Percentiles rank a stretch among this genome's conserved stretches.
phyloP scores from a whole-genome alignment of 2,888 invertebrate genomes.

The Caenorhabditis auriculariae region DNA sequence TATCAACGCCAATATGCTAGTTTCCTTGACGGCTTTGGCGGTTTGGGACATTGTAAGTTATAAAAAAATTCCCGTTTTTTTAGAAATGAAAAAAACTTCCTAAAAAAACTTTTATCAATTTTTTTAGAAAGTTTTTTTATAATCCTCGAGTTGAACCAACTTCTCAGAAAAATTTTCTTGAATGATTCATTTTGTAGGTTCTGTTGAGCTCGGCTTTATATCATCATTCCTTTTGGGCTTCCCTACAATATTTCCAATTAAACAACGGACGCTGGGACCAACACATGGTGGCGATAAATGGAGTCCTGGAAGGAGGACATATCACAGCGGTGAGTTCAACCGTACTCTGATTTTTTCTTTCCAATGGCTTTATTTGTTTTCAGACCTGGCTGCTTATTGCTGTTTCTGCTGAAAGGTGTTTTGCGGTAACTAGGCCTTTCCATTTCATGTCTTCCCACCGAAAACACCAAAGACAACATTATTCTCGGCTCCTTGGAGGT shows the following conservation, averaged over 20 bases:
- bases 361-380: conserved; percentile 6
- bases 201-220: conserved; percentile 38
- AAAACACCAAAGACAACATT: conserved; percentile 28
- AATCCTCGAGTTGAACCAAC: not conserved
- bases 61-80: not conserved
- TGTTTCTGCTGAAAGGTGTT: conserved; percentile 48
- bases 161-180: too few relatives aligned
- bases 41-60: conserved; percentile 27
- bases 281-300: conserved; percentile 31
- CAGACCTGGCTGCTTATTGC: conserved; percentile 56
- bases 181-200: conserved; percentile 16
- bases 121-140: not conserved
- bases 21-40: conserved; percentile 41
- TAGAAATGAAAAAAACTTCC: not conserved
- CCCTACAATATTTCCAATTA: conserved; percentile 26
- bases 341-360: not conserved
- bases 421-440: conserved; percentile 50
- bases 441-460: conserved; percentile 22
- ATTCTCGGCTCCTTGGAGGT: conserved; percentile 34
- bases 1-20: conserved; percentile 51
- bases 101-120: not conserved
- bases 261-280: conserved; percentile 33
- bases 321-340: conserved; percentile 40
- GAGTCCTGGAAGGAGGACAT: conserved; percentile 46
- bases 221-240: conserved; percentile 49